Base-by-base conservation (phyloP, 2,797 vertebrate species). In the Sebastes nivosus region DNA sequence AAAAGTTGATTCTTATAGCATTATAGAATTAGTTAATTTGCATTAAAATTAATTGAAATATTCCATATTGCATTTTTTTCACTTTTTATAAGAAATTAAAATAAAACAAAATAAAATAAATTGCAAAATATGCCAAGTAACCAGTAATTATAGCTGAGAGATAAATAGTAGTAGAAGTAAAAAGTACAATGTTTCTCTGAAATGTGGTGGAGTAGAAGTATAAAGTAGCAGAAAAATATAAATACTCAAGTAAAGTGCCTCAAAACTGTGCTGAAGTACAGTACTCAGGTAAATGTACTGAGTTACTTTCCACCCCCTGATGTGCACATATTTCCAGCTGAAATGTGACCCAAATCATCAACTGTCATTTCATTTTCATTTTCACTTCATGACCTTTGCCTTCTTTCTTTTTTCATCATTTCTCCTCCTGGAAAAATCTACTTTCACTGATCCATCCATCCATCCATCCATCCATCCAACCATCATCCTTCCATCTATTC, bases 331-430 rank as follows among this genome's bases (percentile, higher is more conserved):
- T 66, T 42, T 42, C 4, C 55, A 6, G 10, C 18, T 30, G 18
- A 29, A 71, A 59, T 24, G 22, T 20, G 13, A 57, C 25, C 70
- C 32, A 61, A 54, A 27, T 54, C 16, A 24, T 66, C 52, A 76
- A 16, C 36, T 60, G 34, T 61, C 42, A 30, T 78, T 75, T 75
- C 58, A 77, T 86, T 80, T 42, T 72, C 81, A 77, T 75, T 77
- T 14, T 32, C 22, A 64, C n/a, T 32, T 73, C 70, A 74, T 63
- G 18, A 81, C 13, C 3, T 27, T 87, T 81, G 75, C 22, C 25
- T 61, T 84, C 57, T 84, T 38, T 75, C 34, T 83, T 69, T 72
- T 76, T 76, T 82, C 64, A 52, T 80, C 8, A 7, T 76, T 70
- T 85, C 60, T 78, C 20, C 32, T 46, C 81, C 27, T 70, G 29